A percentile compares a stretch with the other conserved stretches of the same genome.
phyloP scores from a whole-genome alignment of 2,888 invertebrate genomes.

The Horisme vitalbata region DNA sequence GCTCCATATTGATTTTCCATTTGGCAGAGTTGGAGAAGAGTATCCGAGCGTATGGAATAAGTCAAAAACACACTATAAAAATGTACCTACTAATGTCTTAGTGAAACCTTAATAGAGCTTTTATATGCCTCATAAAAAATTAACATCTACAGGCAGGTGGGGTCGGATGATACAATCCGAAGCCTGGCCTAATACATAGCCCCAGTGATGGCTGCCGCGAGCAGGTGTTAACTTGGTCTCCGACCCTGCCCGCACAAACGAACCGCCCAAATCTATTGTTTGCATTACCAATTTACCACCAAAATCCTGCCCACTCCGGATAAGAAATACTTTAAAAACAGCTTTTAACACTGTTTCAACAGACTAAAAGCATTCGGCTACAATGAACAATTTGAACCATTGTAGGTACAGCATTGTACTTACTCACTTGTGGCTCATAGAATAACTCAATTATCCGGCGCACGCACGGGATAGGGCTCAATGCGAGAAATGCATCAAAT shows the following conservation, averaged over 20 bases:
- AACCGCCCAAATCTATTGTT: conserved; percentile 76
- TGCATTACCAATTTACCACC: conserved; percentile 59
- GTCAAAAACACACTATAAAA: background rate
- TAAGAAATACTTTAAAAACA: conserved; percentile 50
- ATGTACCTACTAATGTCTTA: no score
- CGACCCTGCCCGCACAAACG: conserved; percentile 62
- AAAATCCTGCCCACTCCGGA: conserved; percentile 50
- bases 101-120: no score
- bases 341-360: conserved; percentile 59
- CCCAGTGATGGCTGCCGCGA: conserved; percentile 60
- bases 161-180: conserved; percentile 39
- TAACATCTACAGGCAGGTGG: conserved; percentile 49
- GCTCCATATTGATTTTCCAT: conserved; percentile 50
- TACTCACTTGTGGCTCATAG: conserved; percentile 34
- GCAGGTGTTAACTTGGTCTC: conserved; percentile 72
- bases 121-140: conserved; percentile 12
- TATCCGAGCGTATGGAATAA: background rate
- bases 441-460: conserved; percentile 71
- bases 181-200: conserved; percentile 50
- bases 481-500: conserved; percentile 76
- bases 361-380: conserved; percentile 64
- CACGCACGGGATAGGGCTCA: conserved; percentile 59
- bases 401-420: conserved; percentile 29
- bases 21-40: conserved; percentile 19
- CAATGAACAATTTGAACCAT: conserved; percentile 53